Conservation (phyloP, 1,140 invertebrate genomes). For the Halictus rubicundus region DNA sequence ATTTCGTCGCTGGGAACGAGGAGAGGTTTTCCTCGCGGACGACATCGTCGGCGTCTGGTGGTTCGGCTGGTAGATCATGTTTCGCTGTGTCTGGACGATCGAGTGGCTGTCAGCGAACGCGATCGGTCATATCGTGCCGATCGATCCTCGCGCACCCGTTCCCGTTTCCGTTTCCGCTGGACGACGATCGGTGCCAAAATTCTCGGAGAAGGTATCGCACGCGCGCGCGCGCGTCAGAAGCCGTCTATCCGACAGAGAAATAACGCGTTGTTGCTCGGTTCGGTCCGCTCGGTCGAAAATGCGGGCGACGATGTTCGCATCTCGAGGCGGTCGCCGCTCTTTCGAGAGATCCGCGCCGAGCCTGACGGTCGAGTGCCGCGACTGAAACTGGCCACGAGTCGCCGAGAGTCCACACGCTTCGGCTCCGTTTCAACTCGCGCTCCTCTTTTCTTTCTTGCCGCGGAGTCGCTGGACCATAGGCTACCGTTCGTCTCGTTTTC, state of each 20-base stretch:
- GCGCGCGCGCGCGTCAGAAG: conserved; percentile 25
- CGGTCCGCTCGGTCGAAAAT: neutral
- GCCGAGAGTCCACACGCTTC: conserved; percentile 39
- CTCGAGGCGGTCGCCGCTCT: conserved; percentile 61
- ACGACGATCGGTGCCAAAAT: neutral
- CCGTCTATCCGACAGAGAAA: neutral
- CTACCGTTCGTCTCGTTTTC: conserved; percentile 53
- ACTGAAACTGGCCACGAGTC: conserved; percentile 72
- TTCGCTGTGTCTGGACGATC: neutral
- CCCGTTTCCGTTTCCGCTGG: neutral
- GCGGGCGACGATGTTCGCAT: conserved; percentile 58
- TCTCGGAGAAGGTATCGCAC: neutral
- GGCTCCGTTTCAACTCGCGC: conserved; percentile 40
- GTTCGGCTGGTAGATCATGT: conserved; percentile 75
- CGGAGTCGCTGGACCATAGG: conserved; percentile 40
- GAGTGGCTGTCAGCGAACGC: neutral
- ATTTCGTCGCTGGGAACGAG: conserved; percentile 70
- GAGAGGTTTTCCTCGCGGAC: conserved; percentile 74
- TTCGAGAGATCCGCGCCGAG: conserved; percentile 54
- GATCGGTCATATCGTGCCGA: neutral
- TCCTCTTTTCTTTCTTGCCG: conserved; percentile 53
- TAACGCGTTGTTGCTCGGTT: conserved; percentile 1
- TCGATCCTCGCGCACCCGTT: neutral
- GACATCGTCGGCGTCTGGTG: conserved; percentile 78
- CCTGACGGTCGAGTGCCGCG: conserved; percentile 74